Base-by-base conservation (phyloP, 1,140 invertebrate genomes). In the Musca vetustissima region DNA sequence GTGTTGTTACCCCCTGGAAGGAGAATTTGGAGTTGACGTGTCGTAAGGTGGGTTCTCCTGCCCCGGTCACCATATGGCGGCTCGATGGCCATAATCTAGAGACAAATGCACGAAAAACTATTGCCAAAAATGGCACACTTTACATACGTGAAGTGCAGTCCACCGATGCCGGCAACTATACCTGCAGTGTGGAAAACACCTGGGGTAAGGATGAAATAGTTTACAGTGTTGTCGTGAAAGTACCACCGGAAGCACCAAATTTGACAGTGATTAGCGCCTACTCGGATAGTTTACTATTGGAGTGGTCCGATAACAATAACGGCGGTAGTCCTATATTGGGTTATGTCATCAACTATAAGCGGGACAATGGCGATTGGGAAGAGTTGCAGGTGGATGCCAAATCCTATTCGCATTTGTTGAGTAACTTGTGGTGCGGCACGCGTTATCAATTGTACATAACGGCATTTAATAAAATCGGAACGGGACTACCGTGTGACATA, bases 341-440 rank as follows among this genome's bases (percentile, higher is more conserved):
- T 21, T 94, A 94, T 81, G 90, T 93, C 4, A 91, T 94, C 24
- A 93, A 94, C 83, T 94, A 93, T 79, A 94, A 94, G 81, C 85
- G 92, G n/a, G 92, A 94, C 72, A 91, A 91, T 73, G 92, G 93
- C 0, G 93, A 94, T 75, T 94, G 92, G 92, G 92, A 94, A 79
- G 92, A 94, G 81, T 83, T 93, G 66, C 92, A 93, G 76, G 89
- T 93, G 50, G 90, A 92, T 50, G 88, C 91, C 21, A 91, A 91
- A 68, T 90, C 88, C 6, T 90, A 90, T 53, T 91, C 91, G 66
- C 90, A 92, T 79, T 86, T 93, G 67, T 79, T 94, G 36, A 88
- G 89, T 36, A 91, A 92, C 80, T 83, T 96, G n/a, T 92, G 90
- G 88, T 95, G 94, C 77, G 94, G 93, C 9, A 94, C 92, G 0